phyloP scores from a whole-genome alignment of 2,797 vertebrate genomes.

The Acrocephalus scirpaceus region DNA sequence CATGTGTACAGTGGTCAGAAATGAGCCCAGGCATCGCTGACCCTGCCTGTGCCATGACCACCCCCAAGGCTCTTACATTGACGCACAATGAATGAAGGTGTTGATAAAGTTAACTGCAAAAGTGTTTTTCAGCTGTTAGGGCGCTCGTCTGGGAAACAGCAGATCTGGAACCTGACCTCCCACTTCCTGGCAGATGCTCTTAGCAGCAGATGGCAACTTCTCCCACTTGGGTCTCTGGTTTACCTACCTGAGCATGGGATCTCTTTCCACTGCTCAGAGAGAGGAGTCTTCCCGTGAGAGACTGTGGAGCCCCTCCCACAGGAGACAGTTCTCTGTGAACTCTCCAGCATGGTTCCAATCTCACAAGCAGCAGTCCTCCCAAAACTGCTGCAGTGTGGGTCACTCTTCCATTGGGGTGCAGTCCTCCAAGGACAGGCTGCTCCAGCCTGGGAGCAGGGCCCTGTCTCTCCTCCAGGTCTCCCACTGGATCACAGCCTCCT shows the following conservation, averaged over 20 bases:
- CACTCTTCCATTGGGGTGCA: neutral
- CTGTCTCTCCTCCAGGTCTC: neutral
- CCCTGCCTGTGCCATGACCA: neutral
- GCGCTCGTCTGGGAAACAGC: too few relatives aligned
- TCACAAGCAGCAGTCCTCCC: neutral
- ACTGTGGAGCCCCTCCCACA: neutral
- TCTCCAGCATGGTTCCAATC: neutral
- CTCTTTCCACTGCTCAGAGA: neutral
- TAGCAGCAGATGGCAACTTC: neutral
- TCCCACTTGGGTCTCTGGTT: neutral
- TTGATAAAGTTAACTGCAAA: neutral
- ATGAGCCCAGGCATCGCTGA: neutral
- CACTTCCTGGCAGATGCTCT: neutral
- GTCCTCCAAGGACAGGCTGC: neutral
- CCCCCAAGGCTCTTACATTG: neutral
- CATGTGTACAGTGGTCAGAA: neutral
- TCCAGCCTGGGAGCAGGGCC: neutral
- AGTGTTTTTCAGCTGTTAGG: neutral
- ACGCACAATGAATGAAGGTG: neutral
- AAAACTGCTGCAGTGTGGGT: neutral
- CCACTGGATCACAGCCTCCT: neutral
- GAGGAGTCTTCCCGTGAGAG: neutral
- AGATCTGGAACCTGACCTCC: neutral
- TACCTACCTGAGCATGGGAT: neutral
- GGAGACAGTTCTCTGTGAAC: neutral